Conservation (phyloP, 2,797 vertebrate genomes). For the Rhinophrynus dorsalis region DNA sequence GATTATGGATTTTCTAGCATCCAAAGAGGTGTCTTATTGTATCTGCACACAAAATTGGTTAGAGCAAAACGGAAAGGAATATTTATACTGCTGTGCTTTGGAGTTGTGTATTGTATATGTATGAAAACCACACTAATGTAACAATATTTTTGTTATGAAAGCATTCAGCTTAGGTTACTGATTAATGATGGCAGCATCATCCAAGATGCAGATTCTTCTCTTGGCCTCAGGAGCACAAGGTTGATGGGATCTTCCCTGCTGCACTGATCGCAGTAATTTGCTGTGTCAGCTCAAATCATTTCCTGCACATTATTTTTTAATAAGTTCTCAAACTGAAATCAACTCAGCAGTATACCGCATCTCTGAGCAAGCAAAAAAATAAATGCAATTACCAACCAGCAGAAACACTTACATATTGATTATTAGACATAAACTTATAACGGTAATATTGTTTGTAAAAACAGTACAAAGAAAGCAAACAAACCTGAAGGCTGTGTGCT, state of each 20-base stretch:
- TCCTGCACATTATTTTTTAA: constrained; percentile 42
- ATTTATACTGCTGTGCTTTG: neutral
- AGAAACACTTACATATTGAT: constrained; percentile 14
- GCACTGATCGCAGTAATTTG: constrained; percentile 16
- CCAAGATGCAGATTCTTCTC: constrained; percentile 62
- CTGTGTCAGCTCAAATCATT: constrained; percentile 37
- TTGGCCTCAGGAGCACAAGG: constrained; percentile 57
- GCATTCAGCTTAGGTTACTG: neutral
- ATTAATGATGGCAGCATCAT: constrained; percentile 32
- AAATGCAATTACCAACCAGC: constrained; percentile 16
- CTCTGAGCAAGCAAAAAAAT: constrained; percentile 30
- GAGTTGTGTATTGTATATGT: constrained; percentile 13
- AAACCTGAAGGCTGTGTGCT: no score
- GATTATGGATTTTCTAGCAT: no score
- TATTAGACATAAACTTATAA: neutral
- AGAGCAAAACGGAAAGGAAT: no score
- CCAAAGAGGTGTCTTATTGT: no score
- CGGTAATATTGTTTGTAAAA: neutral
- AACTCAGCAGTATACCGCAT: neutral
- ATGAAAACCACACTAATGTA: constrained; percentile 1
- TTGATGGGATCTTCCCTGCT: constrained; percentile 51
- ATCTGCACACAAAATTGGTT: no score
- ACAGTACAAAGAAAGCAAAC: no score
- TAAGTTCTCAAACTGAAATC: constrained; percentile 36
- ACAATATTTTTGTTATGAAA: neutral